Conservation (phyloP, 2,888 invertebrate genomes). For the Acanthococcus lagerstroemiae region DNA sequence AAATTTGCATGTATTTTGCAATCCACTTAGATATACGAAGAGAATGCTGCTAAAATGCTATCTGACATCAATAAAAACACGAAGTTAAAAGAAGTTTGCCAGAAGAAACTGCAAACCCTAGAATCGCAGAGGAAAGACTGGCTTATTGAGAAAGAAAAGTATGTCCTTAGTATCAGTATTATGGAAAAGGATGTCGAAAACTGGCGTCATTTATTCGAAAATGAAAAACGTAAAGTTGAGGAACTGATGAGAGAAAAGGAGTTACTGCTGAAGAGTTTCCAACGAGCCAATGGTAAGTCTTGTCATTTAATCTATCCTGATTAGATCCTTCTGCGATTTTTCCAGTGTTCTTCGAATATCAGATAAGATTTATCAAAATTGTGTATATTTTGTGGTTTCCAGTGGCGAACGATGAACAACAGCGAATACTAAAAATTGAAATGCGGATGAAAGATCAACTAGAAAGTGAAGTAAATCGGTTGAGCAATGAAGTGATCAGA, state of each 20-base stretch:
- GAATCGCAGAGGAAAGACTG: slow-evolving; percentile 24
- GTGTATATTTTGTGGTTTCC: background rate
- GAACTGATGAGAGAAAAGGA: slow-evolving; percentile 26
- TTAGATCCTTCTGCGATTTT: background rate
- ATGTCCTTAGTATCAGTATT: background rate
- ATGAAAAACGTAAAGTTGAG: slow-evolving; percentile 8
- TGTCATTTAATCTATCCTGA: background rate
- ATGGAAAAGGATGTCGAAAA: slow-evolving; percentile 20
- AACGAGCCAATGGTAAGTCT: slow-evolving; percentile 14
- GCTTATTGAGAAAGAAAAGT: slow-evolving; percentile 20
- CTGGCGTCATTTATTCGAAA: slow-evolving; percentile 6
- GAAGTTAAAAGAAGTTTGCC: slow-evolving; percentile 19
- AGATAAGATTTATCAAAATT: background rate
- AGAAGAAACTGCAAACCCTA: slow-evolving; percentile 23
- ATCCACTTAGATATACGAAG: slow-evolving; percentile 23
- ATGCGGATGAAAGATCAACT: slow-evolving; percentile 21
- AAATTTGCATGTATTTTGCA: too few relatives aligned
- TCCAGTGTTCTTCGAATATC: background rate
- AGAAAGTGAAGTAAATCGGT: slow-evolving; percentile 20
- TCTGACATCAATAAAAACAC: slow-evolving; percentile 15
- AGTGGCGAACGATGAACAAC: slow-evolving; percentile 25
- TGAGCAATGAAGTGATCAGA: slow-evolving; percentile 15
- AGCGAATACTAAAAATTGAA: slow-evolving; percentile 24
- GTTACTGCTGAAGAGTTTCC: slow-evolving; percentile 6
- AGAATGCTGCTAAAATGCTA: slow-evolving; percentile 19